Percentiles rank a stretch among this genome's conserved stretches.
These are phyloP conservation scores for Chiloscyllium punctatum DNA, from an alignment of 2,797 vertebrate genomes.

Conservation along the genomic window DNA sequence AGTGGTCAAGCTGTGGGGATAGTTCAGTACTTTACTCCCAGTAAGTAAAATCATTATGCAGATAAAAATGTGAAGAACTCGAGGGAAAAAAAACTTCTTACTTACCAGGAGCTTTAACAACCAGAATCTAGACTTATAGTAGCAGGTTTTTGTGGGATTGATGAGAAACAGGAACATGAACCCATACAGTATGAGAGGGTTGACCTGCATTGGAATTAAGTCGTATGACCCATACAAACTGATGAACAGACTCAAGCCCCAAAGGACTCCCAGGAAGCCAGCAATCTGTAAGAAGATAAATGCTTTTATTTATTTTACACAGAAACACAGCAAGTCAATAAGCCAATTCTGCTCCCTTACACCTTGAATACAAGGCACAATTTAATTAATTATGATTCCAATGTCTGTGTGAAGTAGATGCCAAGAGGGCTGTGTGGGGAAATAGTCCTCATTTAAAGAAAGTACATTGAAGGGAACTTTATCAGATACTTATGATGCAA, in stretches of 20 bases:
- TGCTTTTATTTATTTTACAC: not conserved
- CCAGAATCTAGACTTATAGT: conserved; percentile 99
- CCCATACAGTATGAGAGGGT: conserved; percentile 88
- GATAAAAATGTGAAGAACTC: not conserved
- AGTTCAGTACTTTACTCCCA: not conserved
- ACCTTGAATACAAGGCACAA: not conserved
- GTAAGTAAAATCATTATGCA: not conserved
- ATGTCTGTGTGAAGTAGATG: not conserved
- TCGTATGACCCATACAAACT: conserved; percentile 77
- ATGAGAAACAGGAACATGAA: conserved; percentile 95
- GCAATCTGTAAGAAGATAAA: conserved; percentile 69
- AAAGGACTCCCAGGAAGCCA: conserved; percentile 88
- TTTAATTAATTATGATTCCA: not conserved
- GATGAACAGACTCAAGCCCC: conserved; percentile 90
- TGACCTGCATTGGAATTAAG: conserved; percentile 80
- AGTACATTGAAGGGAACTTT: too few species aligned
- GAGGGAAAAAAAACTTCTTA: not conserved
- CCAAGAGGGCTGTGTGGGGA: not conserved
- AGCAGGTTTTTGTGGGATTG: conserved; percentile 96
- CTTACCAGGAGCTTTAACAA: conserved; percentile 92
- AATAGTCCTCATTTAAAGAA: not conserved
- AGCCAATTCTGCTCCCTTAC: not conserved
- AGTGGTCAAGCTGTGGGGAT: not conserved
- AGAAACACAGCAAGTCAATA: not conserved
- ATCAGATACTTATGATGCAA: not conserved